Evolutionary conservation across 2,797 vertebrate species (phyloP).

Genomic region (Potorous gilbertii): DNA sequence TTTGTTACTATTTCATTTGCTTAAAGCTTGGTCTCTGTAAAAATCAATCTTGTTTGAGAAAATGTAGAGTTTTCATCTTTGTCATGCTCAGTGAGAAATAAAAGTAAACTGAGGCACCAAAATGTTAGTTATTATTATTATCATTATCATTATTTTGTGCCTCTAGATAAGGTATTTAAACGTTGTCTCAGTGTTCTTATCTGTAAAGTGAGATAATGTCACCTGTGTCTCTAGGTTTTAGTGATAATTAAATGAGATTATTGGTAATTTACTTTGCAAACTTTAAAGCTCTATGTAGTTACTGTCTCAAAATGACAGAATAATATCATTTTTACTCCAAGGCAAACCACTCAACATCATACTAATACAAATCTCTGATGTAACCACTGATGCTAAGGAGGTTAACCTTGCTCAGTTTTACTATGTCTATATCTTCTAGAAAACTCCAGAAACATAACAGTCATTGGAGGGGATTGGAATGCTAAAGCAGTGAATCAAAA

Average conservation of each 20-base stretch:
- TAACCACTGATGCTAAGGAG: background rate
- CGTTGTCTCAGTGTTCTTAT: background rate
- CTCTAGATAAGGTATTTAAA: background rate
- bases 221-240: background rate
- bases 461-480: background rate
- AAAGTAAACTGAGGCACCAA: background rate
- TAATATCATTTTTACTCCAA: background rate
- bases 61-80: background rate
- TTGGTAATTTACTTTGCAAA: background rate
- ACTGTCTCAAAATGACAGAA: background rate
- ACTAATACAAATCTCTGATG: background rate
- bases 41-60: background rate
- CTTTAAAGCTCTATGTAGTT: background rate
- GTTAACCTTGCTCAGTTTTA: background rate
- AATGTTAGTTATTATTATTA: background rate
- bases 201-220: background rate
- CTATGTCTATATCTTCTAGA: background rate
- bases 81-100: background rate
- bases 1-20: background rate
- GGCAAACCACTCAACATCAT: background rate
- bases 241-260: background rate
- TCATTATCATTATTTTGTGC: background rate
- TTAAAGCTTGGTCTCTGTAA: background rate
- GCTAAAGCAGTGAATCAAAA: background rate
- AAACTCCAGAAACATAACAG: background rate